Conservation (phyloP, 1,140 invertebrate genomes). For the Seison nebaliae region DNA sequence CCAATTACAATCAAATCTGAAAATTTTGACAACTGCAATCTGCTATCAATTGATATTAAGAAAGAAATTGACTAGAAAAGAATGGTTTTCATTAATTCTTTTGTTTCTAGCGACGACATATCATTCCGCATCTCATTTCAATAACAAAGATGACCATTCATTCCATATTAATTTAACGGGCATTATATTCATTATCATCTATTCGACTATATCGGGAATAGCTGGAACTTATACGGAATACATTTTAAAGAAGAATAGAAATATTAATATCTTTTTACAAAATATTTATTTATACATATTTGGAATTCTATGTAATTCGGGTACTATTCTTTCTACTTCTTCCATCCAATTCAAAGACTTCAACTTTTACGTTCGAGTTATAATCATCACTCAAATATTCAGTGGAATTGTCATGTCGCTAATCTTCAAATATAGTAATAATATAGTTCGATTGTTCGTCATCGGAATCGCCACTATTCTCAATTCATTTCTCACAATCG, state of each 20-base stretch:
- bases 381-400: conserved; percentile 19
- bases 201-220: conserved; percentile 20
- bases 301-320: conserved; percentile 8
- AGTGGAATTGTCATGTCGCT: conserved; percentile 24
- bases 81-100: conserved; percentile 7
- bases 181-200: conserved; percentile 19
- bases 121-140: background rate
- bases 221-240: conserved; percentile 24
- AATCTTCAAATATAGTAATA: conserved; percentile 25
- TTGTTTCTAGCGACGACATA: conserved; percentile 1
- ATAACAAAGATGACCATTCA: background rate
- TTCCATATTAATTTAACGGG: conserved; percentile 19
- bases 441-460: conserved; percentile 25
- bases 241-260: conserved; percentile 20
- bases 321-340: background rate
- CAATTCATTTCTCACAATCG: background rate
- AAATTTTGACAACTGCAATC: conserved; percentile 23
- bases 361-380: conserved; percentile 18
- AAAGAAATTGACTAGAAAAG: conserved; percentile 16
- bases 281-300: conserved; percentile 10
- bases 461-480: no score
- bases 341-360: conserved; percentile 16
- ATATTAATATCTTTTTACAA: conserved; percentile 14
- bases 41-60: conserved; percentile 23
- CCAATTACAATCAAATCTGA: conserved; percentile 24